A percentile compares a stretch with the other conserved stretches of the same genome.
Evolutionary conservation across 2,797 vertebrate genomes (phyloP).

Genomic region (Darevskia nairensis): DNA sequence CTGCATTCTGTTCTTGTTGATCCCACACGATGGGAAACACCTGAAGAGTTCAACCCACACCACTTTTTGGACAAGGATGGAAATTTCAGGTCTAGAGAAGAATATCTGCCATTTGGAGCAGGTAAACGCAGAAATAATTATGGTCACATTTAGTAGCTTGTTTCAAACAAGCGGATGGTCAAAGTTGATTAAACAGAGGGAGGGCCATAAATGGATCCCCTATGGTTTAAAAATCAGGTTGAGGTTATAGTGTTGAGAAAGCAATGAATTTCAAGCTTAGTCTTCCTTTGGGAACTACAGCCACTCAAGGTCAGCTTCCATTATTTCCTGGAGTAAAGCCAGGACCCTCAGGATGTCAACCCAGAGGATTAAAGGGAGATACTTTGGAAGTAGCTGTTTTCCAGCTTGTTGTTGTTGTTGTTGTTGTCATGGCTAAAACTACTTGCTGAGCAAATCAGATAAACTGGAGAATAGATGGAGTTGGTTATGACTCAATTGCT

Average conservation of each 20-base stretch:
- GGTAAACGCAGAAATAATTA: neutral
- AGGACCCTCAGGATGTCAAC: too few relatives aligned
- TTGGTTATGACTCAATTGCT: neutral
- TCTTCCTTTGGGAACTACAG: too few relatives aligned
- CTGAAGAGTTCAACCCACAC: slow-evolving; percentile 6
- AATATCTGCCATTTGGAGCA: neutral
- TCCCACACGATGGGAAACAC: slow-evolving; percentile 2
- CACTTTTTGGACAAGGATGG: slow-evolving; percentile 17
- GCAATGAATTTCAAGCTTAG: neutral
- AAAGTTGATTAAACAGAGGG: too few relatives aligned
- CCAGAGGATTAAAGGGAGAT: too few relatives aligned
- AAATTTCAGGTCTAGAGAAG: neutral
- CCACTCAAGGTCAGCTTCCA: too few relatives aligned
- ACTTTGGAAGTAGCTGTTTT: too few relatives aligned
- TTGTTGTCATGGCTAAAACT: too few relatives aligned
- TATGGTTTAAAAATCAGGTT: neutral
- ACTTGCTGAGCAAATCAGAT: too few relatives aligned
- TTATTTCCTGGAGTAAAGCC: too few relatives aligned
- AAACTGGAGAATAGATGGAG: neutral
- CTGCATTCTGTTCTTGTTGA: slow-evolving; percentile 43
- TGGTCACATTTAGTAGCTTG: neutral
- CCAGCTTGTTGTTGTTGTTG: too few relatives aligned
- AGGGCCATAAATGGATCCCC: too few relatives aligned
- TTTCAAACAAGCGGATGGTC: neutral
- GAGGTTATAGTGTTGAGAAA: neutral